Percentiles rank a stretch among this genome's conserved stretches.
phyloP scores from a whole-genome alignment of 1,140 invertebrate genomes.

The Eriosoma lanigerum region DNA sequence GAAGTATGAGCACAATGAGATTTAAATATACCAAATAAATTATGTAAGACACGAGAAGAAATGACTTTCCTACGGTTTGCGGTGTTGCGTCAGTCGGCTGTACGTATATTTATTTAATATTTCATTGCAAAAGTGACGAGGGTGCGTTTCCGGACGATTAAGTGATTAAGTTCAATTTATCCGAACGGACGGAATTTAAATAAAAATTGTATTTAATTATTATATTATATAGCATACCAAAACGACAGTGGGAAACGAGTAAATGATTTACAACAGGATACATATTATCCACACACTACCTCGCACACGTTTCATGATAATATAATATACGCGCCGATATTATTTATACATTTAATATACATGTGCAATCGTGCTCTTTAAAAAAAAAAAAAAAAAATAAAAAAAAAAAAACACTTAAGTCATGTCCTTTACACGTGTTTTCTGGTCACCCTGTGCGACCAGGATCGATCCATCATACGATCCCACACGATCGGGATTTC shows the following conservation, averaged over 20 bases:
- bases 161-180: constrained; percentile 37
- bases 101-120: not conserved
- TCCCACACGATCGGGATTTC: constrained; percentile 37
- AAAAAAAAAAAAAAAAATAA: too few relatives aligned
- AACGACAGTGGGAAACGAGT: constrained; percentile 14
- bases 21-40: too few relatives aligned
- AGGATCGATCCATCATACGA: not conserved
- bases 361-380: not conserved
- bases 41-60: too few relatives aligned
- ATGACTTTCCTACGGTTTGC: not conserved
- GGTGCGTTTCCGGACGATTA: constrained; percentile 29
- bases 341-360: not conserved
- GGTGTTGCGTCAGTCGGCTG: not conserved
- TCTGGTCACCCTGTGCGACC: not conserved
- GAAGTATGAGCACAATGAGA: too few relatives aligned
- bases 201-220: too few relatives aligned
- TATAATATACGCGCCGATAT: not conserved
- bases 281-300: not conserved
- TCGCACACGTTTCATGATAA: not conserved
- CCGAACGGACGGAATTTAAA: not conserved
- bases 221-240: not conserved
- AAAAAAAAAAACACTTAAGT: constrained; percentile 27
- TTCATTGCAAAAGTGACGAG: not conserved
- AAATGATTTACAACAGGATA: constrained; percentile 39
- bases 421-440: constrained; percentile 37